Conservation (phyloP, 2,113 vertebrate species). For the Motacilla tschutschensis region DNA sequence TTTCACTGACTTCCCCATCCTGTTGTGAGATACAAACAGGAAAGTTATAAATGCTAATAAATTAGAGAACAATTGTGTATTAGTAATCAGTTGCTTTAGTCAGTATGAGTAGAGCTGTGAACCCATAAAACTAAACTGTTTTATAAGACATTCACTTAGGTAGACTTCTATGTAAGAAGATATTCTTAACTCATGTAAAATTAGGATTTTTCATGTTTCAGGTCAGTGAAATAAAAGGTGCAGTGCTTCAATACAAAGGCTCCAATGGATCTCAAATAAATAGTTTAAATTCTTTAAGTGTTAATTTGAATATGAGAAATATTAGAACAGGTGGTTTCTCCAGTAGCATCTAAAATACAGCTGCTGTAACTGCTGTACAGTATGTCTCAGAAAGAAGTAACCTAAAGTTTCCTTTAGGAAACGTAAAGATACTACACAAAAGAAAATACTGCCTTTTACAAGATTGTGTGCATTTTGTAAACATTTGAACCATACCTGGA, state of each 20-base stretch:
- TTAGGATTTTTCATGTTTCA: not conserved
- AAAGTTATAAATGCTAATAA: not conserved
- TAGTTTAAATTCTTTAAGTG: not conserved
- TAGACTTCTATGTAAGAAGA: not conserved
- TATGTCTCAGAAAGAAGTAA: not conserved
- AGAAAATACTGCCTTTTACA: not conserved
- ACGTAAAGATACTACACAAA: not conserved
- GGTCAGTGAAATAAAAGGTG: not conserved
- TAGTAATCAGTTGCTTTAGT: not conserved
- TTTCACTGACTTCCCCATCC: not conserved
- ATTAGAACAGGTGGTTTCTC: not conserved
- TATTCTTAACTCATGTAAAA: not conserved
- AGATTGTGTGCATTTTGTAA: not conserved
- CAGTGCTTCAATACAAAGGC: not conserved
- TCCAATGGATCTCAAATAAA: not conserved
- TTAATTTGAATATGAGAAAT: not conserved
- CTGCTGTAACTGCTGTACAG: not conserved
- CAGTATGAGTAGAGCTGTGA: not conserved
- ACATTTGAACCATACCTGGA: not conserved
- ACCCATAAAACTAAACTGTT: not conserved
- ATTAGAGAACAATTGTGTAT: not conserved
- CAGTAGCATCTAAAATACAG: not conserved
- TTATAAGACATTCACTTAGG: not conserved
- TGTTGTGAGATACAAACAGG: accelerated
- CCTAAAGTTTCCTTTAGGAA: not conserved